A percentile compares a stretch with the other conserved stretches of the same genome.
Evolutionary conservation across 2,888 invertebrate genomes (phyloP).

Genomic region (Unio delphinus): DNA sequence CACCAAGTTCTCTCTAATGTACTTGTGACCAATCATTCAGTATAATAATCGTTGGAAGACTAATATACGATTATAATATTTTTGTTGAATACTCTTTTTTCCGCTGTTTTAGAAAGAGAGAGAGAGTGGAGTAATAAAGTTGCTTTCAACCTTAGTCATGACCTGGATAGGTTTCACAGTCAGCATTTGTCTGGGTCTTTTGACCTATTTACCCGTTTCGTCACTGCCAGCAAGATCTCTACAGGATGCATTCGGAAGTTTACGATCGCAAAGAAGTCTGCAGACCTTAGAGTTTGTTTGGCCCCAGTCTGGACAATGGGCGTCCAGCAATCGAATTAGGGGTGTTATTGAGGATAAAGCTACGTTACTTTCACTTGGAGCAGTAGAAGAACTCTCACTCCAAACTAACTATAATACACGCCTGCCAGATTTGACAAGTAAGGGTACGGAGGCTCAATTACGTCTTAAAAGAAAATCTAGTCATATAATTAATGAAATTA

Average conservation of each 20-base stretch:
- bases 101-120: too few species aligned
- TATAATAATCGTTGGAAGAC: too few species aligned
- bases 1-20: too few species aligned
- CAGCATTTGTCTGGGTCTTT: slow-evolving; percentile 54
- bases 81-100: too few species aligned
- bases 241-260: slow-evolving; percentile 20
- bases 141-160: slow-evolving; percentile 41
- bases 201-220: slow-evolving; percentile 54
- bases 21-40: too few species aligned
- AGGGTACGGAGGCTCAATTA: slow-evolving; percentile 21
- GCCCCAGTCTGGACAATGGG: background rate
- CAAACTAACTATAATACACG: slow-evolving; percentile 16
- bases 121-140: slow-evolving; percentile 23
- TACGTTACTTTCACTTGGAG: slow-evolving; percentile 10
- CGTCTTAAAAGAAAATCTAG: slow-evolving; percentile 19
- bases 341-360: background rate
- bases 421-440: slow-evolving; percentile 15
- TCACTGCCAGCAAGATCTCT: slow-evolving; percentile 39
- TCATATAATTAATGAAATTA: slow-evolving; percentile 20
- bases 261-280: slow-evolving; percentile 11
- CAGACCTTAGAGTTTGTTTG: background rate
- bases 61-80: too few species aligned
- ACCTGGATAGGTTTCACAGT: slow-evolving; percentile 56
- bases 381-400: slow-evolving; percentile 19
- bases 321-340: background rate